Evolutionary conservation across 1,140 invertebrate genomes (phyloP), one percentile per base, ranked within the genome.

Genomic region (Dolichoris vasculosae): DNA sequence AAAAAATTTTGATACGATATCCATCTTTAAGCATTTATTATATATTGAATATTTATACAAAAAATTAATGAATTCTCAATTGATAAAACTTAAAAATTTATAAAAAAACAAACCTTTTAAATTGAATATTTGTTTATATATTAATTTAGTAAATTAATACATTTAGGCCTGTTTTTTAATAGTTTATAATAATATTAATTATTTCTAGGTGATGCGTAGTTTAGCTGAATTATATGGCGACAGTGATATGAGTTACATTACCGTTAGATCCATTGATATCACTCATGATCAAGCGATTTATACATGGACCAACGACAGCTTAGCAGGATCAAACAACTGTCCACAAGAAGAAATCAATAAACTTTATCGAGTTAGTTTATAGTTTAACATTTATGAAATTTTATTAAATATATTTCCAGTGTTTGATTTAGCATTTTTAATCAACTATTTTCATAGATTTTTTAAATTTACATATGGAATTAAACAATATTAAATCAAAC

Each of bases 291-390:
- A 95, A 69, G 95, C 95, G 69, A 94, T 95, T 51, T 97, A 97
- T 87, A 95, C 96, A 0, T 99, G 97, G 96, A 97, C 97, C 9
- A 99, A 99, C 89, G 97, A 98, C 86, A 96, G 96, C 32, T 90
- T 99, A 85, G 95, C 96, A 0, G 95, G 95, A 73, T 95, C 95
- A 89, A 94, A 94, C 32, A 89, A 90, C 11, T 98, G 98, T 90
- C 97, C 97, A 1, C 94, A 94, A 88, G 93, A 94, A 85, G 95
- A 97, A 86, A 96, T 98, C 35, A 94, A 96, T 55, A 93, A 94
- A 85, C 90, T 97, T 9, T 95, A 96, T 89, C 94, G 94, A 91
- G 96, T 97, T 91, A 92, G 91, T 90, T 55, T 30, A 43, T 2
- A 46, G 4, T 23, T 32, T 69, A 7, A 38, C 38, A 38, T 69